These are phyloP conservation scores for Oncorhynchus kisutch DNA, from an alignment of 2,113 vertebrate genomes.

Conservation along the genomic window DNA sequence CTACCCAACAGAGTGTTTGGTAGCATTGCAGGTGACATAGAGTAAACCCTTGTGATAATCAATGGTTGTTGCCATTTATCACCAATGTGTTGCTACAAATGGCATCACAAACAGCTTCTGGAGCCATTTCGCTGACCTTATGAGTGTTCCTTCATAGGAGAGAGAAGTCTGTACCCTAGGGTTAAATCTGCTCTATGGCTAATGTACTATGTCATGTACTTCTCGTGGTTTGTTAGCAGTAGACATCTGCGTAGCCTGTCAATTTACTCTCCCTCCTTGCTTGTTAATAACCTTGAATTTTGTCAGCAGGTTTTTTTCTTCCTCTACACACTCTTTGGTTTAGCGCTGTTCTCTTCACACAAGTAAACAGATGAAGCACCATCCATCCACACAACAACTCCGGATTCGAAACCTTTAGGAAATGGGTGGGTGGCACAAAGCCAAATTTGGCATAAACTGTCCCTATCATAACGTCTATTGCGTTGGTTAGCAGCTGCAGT, in stretches of 20 bases:
- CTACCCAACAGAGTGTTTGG: background rate
- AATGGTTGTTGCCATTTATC: background rate
- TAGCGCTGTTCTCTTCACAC: no score
- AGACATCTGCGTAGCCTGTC: background rate
- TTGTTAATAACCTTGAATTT: background rate
- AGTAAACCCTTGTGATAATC: background rate
- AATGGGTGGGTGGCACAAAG: background rate
- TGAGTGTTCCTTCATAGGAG: background rate
- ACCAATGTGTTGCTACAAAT: background rate
- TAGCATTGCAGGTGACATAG: background rate
- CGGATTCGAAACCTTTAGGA: no score
- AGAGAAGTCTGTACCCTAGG: background rate
- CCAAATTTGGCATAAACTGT: background rate
- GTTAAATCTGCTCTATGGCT: background rate
- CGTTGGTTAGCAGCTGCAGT: background rate
- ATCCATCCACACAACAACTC: no score
- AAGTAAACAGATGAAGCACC: no score
- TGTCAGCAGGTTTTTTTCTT: background rate
- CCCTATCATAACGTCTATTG: background rate
- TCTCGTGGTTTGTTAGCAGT: background rate
- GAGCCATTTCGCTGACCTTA: background rate
- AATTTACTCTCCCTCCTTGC: background rate
- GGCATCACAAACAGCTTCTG: background rate
- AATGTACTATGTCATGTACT: background rate
- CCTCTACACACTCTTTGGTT: background rate